Conservation (phyloP, 2,888 invertebrate genomes). For the Neelides folsomi region DNA sequence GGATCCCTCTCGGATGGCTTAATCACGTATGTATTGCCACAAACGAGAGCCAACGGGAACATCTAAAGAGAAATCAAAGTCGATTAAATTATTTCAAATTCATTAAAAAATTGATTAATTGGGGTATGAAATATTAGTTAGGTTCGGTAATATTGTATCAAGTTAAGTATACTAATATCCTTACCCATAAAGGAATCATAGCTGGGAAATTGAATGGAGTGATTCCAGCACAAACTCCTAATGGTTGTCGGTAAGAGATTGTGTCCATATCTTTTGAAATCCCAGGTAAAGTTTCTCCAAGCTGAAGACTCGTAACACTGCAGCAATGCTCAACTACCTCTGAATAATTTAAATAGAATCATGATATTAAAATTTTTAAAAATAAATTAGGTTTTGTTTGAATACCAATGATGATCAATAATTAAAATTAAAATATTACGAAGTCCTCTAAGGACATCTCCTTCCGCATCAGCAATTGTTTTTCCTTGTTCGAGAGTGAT, state of each 20-base stretch:
- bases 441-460: constrained; percentile 90
- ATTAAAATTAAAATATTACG: constrained; percentile 53
- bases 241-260: constrained; percentile 73
- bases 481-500: constrained; percentile 96
- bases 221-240: constrained; percentile 88
- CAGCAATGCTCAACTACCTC: constrained; percentile 96
- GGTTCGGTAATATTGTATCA: not conserved
- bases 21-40: constrained; percentile 87
- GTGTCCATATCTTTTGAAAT: constrained; percentile 96
- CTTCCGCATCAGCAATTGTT: constrained; percentile 90
- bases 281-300: constrained; percentile 77
- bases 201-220: constrained; percentile 99
- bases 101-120: not conserved
- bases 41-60: constrained; percentile 54
- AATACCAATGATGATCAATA: not conserved
- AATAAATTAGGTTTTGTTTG: no score
- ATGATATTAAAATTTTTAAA: not conserved
- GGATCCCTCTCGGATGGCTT: constrained; percentile 97
- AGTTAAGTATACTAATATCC: constrained; percentile 11
- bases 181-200: constrained; percentile 93
- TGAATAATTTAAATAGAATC: constrained; percentile 36
- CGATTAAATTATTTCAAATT: not conserved
- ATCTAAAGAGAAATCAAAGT: no score
- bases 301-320: constrained; percentile 76
- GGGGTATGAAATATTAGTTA: not conserved